These are phyloP conservation scores for Monopterus albus DNA, from an alignment of 2,113 vertebrate genomes.

Conservation along the genomic window DNA sequence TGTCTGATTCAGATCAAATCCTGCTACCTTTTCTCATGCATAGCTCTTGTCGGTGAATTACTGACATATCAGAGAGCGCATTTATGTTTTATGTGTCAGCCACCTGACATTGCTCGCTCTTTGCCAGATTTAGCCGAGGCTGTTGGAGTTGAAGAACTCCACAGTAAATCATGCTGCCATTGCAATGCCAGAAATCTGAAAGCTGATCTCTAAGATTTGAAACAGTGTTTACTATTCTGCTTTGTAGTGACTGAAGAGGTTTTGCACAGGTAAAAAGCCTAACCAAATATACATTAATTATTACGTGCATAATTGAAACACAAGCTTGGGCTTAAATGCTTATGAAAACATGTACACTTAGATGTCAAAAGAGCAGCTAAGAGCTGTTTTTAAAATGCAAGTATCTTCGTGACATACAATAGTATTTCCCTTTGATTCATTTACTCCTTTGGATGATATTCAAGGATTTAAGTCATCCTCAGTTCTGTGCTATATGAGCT, in stretches of 20 bases:
- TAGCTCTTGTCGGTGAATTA: conserved; percentile 39
- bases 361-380: conserved; percentile 9
- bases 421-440: conserved; percentile 4
- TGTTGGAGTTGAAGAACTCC: neutral
- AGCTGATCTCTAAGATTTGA: neutral
- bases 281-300: neutral
- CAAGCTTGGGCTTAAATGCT: neutral
- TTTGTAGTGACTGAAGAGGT: neutral
- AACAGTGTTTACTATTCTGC: neutral
- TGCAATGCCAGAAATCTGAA: neutral
- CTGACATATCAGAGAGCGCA: conserved; percentile 48
- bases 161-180: neutral
- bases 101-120: conserved; percentile 3
- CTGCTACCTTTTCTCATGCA: no score
- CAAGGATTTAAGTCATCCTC: neutral
- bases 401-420: no score
- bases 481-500: neutral
- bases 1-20: conserved; percentile 3
- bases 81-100: conserved; percentile 41
- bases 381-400: no score
- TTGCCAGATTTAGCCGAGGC: conserved; percentile 5
- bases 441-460: conserved; percentile 8
- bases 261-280: neutral
- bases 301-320: neutral
- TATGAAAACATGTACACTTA: conserved; percentile 1